Evolutionary conservation across 2,113 vertebrate species (phyloP).

Genomic region (Phaethornis superciliosus): DNA sequence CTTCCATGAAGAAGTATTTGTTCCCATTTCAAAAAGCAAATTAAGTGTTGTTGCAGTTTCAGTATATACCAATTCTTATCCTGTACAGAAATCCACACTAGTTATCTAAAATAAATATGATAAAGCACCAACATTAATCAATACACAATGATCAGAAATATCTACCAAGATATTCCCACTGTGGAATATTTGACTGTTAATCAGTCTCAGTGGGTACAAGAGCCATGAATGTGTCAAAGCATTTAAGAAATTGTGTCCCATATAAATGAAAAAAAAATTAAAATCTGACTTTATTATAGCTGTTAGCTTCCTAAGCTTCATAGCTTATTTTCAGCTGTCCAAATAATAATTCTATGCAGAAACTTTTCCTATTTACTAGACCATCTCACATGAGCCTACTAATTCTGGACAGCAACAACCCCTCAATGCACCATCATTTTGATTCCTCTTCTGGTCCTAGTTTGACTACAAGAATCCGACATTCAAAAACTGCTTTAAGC

Average conservation of each 20-base stretch:
- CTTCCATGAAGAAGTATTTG: background rate
- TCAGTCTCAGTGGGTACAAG: background rate
- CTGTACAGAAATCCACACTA: background rate
- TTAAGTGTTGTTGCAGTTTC: background rate
- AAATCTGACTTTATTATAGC: background rate
- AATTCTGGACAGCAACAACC: background rate
- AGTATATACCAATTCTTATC: background rate
- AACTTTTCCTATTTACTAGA: background rate
- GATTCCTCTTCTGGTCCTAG: background rate
- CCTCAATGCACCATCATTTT: background rate
- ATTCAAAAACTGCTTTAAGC: background rate
- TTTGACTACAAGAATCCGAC: background rate
- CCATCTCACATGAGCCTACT: background rate
- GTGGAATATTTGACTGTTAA: background rate
- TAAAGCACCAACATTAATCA: background rate
- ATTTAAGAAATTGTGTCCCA: background rate
- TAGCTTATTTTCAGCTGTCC: background rate
- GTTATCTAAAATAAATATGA: background rate
- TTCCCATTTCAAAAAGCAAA: background rate
- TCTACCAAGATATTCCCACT: background rate
- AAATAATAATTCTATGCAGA: background rate
- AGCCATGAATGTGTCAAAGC: background rate
- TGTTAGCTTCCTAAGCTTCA: background rate
- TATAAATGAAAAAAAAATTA: background rate
- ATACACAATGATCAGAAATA: background rate